phyloP scores from a whole-genome alignment of 2,113 vertebrate species.

The Caranx ignobilis region DNA sequence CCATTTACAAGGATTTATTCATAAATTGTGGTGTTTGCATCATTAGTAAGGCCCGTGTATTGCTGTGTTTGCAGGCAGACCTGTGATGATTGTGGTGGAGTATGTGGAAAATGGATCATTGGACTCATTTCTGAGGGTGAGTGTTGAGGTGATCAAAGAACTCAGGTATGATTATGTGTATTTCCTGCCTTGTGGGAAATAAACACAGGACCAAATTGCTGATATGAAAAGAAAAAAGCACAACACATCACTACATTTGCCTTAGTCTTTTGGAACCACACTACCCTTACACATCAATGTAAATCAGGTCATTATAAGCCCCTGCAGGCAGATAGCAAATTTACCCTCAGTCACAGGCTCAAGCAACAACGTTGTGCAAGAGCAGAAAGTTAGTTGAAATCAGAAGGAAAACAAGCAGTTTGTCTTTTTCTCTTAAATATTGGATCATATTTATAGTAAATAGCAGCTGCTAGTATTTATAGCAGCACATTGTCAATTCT shows the following conservation, averaged over 20 bases:
- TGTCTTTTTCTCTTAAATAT: not conserved
- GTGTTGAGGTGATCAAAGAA: conserved; percentile 56
- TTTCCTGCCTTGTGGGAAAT: conserved; percentile 18
- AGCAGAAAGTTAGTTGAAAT: not conserved
- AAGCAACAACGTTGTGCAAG: not conserved
- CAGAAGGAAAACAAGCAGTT: not conserved
- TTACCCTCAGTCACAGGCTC: not conserved
- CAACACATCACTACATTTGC: not conserved
- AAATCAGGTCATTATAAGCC: conserved; percentile 6
- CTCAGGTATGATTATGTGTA: not conserved
- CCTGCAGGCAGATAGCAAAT: not conserved
- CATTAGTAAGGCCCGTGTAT: not conserved
- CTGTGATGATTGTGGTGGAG: conserved; percentile 98
- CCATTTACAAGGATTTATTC: no score
- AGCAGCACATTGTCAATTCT: not conserved
- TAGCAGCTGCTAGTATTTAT: not conserved
- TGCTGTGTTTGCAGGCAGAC: conserved; percentile 87
- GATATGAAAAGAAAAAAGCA: conserved; percentile 15
- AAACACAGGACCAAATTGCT: not conserved
- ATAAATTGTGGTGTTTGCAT: no score
- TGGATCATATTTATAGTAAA: not conserved
- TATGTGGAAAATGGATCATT: conserved; percentile 98
- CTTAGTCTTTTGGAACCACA: not conserved
- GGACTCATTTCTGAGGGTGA: conserved; percentile 96
- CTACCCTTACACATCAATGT: not conserved